Base-by-base conservation (phyloP, 2,113 vertebrate genomes). In the Apaloderma vittatum region DNA sequence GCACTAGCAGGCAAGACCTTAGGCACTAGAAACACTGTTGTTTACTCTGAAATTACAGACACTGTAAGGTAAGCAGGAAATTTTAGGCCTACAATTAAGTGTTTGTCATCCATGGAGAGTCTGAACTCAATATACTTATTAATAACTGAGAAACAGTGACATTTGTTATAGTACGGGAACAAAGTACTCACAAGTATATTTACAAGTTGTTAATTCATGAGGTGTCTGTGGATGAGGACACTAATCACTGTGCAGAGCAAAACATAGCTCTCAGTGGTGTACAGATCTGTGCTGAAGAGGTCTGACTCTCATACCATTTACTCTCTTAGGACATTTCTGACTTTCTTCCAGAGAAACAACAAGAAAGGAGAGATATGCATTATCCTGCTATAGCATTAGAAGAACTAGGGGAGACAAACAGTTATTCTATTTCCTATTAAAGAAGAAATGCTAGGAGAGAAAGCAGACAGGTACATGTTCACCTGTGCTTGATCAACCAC, bases 271-370 rank as follows among this genome's bases (percentile, higher is more conserved):
- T 79, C 43, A 62, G 0, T 16, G 29, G 20, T 26, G 8, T 51
- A 40, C 17, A 55, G 37, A 32, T 4, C 10, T 61, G 20, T 72
- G 32, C 6, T 82, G 45, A 78, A 27, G 43, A 43, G 4, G 8
- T 48, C n/a, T 13, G 29, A 11, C 30, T 74, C 15, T 18, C 24
- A 4, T 51, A 49, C 3, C 1, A 0, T 37, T 86, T 73, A 17
- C 8, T 88, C 49, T 34, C 29, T 43, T n/a, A 29, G 27, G 19
- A 55, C 15, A 73, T 55, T 72, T 80, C 11, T 8, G 24, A 45
- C 63, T 49, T 75, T 54, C 75, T 49, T 32, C 24, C 15, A 52
- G 7, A 70, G 40, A 61, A 94, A 46, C 6, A 75, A 43, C 1
- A 74, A 29, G 9, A 90, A 72, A 16, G 5, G 10, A 49, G 29